Base-by-base conservation (phyloP, 1,140 invertebrate genomes). In the Augochlora pura region DNA sequence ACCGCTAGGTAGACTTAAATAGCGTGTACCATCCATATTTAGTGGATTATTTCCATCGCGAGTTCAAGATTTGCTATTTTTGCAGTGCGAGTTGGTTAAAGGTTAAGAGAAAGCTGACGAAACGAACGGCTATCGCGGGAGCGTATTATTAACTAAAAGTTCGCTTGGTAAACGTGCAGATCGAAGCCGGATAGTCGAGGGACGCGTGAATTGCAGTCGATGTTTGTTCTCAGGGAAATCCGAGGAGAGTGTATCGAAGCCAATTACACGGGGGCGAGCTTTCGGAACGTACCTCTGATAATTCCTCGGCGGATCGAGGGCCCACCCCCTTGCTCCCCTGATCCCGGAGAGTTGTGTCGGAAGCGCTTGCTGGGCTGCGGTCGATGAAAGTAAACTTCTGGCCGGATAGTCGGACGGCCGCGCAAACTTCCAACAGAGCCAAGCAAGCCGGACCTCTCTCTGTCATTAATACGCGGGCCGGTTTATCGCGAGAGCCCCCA, bases 301-400 rank as follows among this genome's bases (percentile, higher is more conserved):
- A 73, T 73, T 73, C 64, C 64, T 46, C 64, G 39, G 14, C 25
- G 39, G 46, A 46, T 46, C 64, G 39, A 10, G 12, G 9, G 27
- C 16, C 25, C 42, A 46, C 10, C 12, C 42, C 42, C 42, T 12
- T 46, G 42, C 10, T 46, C 42, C 42, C 42, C 42, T 46, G 14
- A 46, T 32, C 32, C 9, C 3, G 49, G n/a, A 75, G 63, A 46
- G 42, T 46, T 46, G 42, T n/a, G 63, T 18, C 3, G 63, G 63
- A 67, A 67, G 46, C 14, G 60, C 38, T 23, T 49, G 73, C 32
- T 67, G 23, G 64, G 38, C 49, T 16, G 73, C 63, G 73, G 46
- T 67, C 64, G 73, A 39, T 27, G 63, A 75, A 57, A 75, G 73
- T 67, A 67, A 75, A 75, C 62, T 67, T 10, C 23, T 25, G 16